Conservation (phyloP, 2,113 vertebrate genomes). For the Microtus oregoni region DNA sequence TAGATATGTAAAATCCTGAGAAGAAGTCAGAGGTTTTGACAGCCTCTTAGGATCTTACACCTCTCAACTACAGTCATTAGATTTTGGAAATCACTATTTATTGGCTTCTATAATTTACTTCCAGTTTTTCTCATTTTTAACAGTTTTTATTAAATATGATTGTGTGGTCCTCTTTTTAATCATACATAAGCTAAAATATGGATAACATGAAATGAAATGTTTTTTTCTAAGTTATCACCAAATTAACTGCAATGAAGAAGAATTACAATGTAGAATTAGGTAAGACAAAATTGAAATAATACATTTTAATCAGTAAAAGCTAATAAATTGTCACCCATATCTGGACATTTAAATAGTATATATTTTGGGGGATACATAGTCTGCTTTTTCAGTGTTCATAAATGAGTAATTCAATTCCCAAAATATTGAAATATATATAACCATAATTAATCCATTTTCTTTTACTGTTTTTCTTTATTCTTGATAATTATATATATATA, state of each 20-base stretch:
- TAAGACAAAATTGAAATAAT: neutral
- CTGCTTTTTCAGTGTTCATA: neutral
- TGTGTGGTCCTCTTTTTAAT: neutral
- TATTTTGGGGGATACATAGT: neutral
- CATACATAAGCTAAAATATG: neutral
- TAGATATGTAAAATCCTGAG: neutral
- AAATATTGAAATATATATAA: neutral
- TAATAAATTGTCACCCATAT: neutral
- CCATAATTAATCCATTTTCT: neutral
- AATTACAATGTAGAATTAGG: neutral
- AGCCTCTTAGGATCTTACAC: neutral
- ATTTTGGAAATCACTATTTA: neutral
- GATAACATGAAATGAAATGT: neutral
- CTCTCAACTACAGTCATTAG: neutral
- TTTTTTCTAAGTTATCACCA: neutral
- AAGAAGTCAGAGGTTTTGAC: neutral
- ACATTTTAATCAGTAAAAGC: neutral
- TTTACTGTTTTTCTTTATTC: neutral
- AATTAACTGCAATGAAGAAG: neutral
- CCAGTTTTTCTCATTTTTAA: neutral
- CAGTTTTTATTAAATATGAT: neutral
- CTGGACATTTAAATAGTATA: neutral
- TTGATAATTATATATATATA: neutral
- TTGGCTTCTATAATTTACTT: neutral
- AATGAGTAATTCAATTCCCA: neutral